A percentile compares a stretch with the other conserved stretches of the same genome.
phyloP scores from a whole-genome alignment of 2,888 invertebrate species.

The Anorthoa munda region DNA sequence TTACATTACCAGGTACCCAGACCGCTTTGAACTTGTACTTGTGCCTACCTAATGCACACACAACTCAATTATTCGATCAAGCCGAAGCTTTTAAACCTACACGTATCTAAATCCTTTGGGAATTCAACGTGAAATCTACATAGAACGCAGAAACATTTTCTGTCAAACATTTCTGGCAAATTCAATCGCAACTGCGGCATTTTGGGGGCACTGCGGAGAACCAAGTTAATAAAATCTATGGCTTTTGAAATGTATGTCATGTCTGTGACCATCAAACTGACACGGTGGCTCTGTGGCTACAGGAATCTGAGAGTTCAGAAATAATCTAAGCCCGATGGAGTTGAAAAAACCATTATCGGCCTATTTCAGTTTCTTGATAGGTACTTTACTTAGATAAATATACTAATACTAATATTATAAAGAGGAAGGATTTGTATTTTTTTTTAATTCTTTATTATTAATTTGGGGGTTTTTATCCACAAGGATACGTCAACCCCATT shows the following conservation, averaged over 20 bases:
- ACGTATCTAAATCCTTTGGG: background rate
- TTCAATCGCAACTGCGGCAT: constrained; percentile 21
- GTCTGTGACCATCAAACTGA: background rate
- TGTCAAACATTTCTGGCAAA: constrained; percentile 15
- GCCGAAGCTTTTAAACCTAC: background rate
- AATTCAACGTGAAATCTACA: background rate
- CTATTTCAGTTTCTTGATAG: too few species aligned
- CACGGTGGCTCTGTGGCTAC: background rate
- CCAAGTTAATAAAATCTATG: background rate
- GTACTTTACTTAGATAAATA: too few species aligned
- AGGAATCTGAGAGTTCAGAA: background rate
- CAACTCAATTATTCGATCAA: constrained; percentile 13
- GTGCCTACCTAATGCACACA: background rate
- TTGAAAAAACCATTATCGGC: too few species aligned
- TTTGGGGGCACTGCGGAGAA: constrained; percentile 24
- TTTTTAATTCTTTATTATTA: too few species aligned
- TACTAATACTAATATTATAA: too few species aligned
- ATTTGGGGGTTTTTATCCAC: too few species aligned
- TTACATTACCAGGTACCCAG: background rate
- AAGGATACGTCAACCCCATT: too few species aligned
- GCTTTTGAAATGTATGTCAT: background rate
- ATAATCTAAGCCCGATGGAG: too few species aligned
- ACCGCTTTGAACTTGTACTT: constrained; percentile 8
- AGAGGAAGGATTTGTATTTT: too few species aligned
- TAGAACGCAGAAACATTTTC: background rate